Conservation (phyloP, 2,113 vertebrate species). For the Acrocephalus kingi region DNA sequence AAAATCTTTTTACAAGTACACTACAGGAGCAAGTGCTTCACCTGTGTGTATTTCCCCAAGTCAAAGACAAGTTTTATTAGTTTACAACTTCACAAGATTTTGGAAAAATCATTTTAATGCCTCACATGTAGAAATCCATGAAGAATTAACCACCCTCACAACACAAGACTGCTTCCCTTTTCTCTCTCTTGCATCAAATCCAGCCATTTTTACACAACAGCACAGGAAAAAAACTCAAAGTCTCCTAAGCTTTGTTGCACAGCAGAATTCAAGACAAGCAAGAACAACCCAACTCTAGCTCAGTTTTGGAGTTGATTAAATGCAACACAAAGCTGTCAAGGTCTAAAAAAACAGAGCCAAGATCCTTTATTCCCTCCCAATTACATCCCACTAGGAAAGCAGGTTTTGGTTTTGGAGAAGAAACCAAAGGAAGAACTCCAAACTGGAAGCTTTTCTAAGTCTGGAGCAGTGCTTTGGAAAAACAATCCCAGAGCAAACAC, state of each 20-base stretch:
- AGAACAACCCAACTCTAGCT: not conserved
- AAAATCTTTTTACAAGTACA: not conserved
- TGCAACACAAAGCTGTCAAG: not conserved
- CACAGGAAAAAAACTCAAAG: not conserved
- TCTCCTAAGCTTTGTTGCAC: not conserved
- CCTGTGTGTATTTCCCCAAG: not conserved
- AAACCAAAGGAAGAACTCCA: not conserved
- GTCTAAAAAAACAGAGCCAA: not conserved
- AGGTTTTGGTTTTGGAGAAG: not conserved
- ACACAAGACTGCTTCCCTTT: not conserved
- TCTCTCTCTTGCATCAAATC: not conserved
- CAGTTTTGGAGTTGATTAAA: not conserved
- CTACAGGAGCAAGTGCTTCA: not conserved
- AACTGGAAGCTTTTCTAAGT: not conserved
- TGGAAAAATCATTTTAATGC: not conserved
- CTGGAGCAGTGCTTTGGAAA: not conserved
- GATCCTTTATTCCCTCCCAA: not conserved
- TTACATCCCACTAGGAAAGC: not conserved
- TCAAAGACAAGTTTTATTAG: not conserved
- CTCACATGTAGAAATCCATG: not conserved
- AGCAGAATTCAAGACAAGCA: not conserved
- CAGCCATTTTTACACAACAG: not conserved
- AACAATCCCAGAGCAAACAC: not conserved
- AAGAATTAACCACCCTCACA: not conserved
- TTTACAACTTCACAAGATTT: not conserved